A percentile compares a stretch with the other conserved stretches of the same genome.
Evolutionary conservation across 2,888 invertebrate species (phyloP).

Genomic region (Drosophila paramelanica): DNA sequence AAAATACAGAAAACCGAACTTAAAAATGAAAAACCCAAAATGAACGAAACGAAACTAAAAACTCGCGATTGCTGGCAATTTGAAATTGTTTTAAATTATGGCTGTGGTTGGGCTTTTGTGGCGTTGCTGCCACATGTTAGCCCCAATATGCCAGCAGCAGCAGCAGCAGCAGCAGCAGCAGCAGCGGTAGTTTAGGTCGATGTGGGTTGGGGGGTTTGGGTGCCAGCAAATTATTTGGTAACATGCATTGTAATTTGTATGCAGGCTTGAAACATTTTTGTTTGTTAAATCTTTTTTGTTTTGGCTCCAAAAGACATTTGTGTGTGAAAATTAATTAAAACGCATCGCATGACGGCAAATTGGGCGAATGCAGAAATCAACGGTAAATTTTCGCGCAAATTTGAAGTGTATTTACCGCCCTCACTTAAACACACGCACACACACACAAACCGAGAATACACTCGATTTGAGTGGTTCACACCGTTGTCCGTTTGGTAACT

Average conservation of each 20-base stretch:
- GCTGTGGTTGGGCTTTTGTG: slow-evolving; percentile 33
- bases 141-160: slow-evolving; percentile 61
- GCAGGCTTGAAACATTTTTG: slow-evolving; percentile 13
- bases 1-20: slow-evolving; percentile 13
- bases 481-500: slow-evolving; percentile 66
- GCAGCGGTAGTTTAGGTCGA: neutral
- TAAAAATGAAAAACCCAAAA: neutral
- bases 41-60: slow-evolving; percentile 11
- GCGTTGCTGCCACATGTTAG: slow-evolving; percentile 57
- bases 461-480: slow-evolving; percentile 43
- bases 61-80: slow-evolving; percentile 42
- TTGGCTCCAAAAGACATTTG: neutral
- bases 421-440: slow-evolving; percentile 6
- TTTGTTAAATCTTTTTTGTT: neutral
- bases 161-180: slow-evolving; percentile 40
- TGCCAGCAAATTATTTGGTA: slow-evolving; percentile 49
- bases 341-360: slow-evolving; percentile 23
- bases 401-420: slow-evolving; percentile 32
- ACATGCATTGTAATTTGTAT: slow-evolving; percentile 49
- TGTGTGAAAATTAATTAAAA: slow-evolving; percentile 54
- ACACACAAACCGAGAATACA: slow-evolving; percentile 3
- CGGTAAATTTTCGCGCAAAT: slow-evolving; percentile 27
- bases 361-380: slow-evolving; percentile 46
- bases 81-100: slow-evolving; percentile 76
- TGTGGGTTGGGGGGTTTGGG: too few species aligned